Evolutionary conservation across 2,797 vertebrate genomes (phyloP), one percentile per base, ranked within the genome.

Genomic region (Hafferia zeledoni): DNA sequence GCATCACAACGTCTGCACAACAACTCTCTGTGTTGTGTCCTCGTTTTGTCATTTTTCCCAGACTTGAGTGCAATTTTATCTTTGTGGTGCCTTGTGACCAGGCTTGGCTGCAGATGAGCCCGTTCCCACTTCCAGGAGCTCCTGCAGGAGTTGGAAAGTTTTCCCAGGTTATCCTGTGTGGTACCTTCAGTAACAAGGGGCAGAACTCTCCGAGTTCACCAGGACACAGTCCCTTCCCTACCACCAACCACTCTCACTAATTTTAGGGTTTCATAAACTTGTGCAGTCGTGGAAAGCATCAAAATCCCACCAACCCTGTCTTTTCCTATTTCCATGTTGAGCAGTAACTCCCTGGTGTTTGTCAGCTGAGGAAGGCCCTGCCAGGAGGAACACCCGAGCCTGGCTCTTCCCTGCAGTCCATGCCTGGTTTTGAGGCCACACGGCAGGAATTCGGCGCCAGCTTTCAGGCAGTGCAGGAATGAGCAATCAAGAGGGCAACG

Each of bases 381-480:
- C 63, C 46, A 17, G 68, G 55, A 69, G 33, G 55, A 39, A 25
- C 61, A 11, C 17, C 9, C 44, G 27, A 75, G 47, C 5, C 83
- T 84, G 0, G 3, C 24, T 44, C 35, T 72, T 28, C 28, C 35
- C 28, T 0, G 22, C 8, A 95, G 28, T 97, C 96, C 91, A 93
- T 37, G 89, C 89, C 97, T 95, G 94, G 95, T 96, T 98, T 95
- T 76, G 94, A 74, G 93, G 96, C 96, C 92, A 87, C 77, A 82
- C 80, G 6, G 20, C 17, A 95, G 91, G 95, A 96, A 94, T 93
- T 88, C 93, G 8, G 71, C 75, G 63, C 67, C 86, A 92, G 95
- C 94, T 75, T 68, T 86, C 55, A 69, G 85, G 87, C 88, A 61
- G 92, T 8, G 76, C 90, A 89, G 89, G 93, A 96, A 90, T 64